A percentile compares a stretch with the other conserved stretches of the same genome.
Conservation (phyloP, 2,888 invertebrate species). For the Geophilus truncorum region DNA sequence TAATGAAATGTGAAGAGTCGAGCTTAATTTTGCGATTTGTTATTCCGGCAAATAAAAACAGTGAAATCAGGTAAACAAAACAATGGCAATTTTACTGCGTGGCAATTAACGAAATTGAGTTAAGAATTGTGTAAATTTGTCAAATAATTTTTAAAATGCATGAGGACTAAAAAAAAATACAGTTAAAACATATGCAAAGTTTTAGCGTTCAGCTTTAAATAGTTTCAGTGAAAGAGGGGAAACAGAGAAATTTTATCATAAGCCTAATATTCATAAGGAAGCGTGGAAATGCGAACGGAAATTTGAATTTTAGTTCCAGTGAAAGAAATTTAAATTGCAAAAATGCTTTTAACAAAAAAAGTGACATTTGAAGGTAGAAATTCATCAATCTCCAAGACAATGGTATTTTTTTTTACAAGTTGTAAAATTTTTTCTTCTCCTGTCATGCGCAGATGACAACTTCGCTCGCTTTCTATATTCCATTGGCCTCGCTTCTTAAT, state of each 20-base stretch:
- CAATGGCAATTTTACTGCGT: neutral
- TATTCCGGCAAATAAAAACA: neutral
- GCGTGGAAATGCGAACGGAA: neutral
- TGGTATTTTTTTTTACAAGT: too few relatives aligned
- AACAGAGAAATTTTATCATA: too few relatives aligned
- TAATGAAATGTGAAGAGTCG: neutral
- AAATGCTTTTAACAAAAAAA: too few relatives aligned
- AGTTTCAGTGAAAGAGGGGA: neutral
- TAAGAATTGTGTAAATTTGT: neutral
- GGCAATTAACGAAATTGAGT: neutral
- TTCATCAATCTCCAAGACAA: too few relatives aligned
- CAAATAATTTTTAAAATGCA: neutral
- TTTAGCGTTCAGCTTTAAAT: neutral
- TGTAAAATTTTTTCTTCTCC: neutral
- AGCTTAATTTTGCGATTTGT: neutral
- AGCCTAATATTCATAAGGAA: neutral
- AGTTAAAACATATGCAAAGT: neutral
- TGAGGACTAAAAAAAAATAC: neutral
- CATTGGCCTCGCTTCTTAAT: neutral
- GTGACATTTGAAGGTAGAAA: too few relatives aligned
- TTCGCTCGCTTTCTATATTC: neutral
- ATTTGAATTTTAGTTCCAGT: too few relatives aligned
- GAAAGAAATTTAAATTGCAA: too few relatives aligned
- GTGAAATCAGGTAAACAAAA: neutral
- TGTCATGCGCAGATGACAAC: neutral